phyloP scores from a whole-genome alignment of 2,797 vertebrate genomes.

The Kryptopterus vitreolus region DNA sequence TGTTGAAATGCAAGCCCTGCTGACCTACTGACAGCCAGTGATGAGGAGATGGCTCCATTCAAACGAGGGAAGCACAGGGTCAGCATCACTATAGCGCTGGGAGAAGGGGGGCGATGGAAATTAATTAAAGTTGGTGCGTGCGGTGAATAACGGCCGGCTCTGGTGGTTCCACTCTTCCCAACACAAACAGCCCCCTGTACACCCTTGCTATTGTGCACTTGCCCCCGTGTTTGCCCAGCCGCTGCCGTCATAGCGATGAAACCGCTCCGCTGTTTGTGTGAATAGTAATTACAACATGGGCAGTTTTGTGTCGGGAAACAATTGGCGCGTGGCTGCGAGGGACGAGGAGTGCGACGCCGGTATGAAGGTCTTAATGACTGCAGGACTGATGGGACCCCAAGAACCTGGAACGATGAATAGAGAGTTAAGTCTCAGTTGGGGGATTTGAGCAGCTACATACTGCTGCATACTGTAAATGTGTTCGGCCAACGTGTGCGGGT shows the following conservation, averaged over 20 bases:
- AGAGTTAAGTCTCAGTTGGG: conserved; percentile 48
- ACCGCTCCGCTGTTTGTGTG: conserved; percentile 82
- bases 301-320: conserved; percentile 92
- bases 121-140: conserved; percentile 98
- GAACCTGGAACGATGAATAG: conserved; percentile 57
- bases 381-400: conserved; percentile 62
- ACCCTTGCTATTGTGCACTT: conserved; percentile 87
- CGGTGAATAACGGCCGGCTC: conserved; percentile 85
- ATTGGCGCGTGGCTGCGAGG: conserved; percentile 66
- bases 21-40: conserved; percentile 72
- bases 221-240: conserved; percentile 81
- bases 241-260: conserved; percentile 93
- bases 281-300: conserved; percentile 99
- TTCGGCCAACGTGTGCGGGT: not conserved
- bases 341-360: conserved; percentile 38
- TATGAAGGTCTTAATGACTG: conserved; percentile 55
- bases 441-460: conserved; percentile 33
- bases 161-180: conserved; percentile 79
- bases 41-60: conserved; percentile 70
- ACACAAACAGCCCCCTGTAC: conserved; percentile 70
- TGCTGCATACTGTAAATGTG: conserved; percentile 27
- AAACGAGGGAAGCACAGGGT: conserved; percentile 69
- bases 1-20: conserved; percentile 48
- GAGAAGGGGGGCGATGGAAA: conserved; percentile 92
- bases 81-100: conserved; percentile 73